Percentiles rank a stretch among this genome's conserved stretches.
Conservation (phyloP, 2,888 invertebrate genomes). For the Phasia obesa region DNA sequence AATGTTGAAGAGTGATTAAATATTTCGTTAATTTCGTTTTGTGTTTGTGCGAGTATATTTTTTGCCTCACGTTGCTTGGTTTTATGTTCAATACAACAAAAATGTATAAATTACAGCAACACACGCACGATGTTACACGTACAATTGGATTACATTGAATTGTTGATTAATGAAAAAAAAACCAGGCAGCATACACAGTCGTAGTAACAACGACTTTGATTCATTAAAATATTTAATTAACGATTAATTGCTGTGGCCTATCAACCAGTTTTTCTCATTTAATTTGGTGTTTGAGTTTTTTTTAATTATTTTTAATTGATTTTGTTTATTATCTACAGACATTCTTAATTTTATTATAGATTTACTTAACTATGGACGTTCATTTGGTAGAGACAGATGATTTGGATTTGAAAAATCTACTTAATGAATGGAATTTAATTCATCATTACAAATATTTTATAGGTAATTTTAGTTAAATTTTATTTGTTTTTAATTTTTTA, state of each 20-base stretch:
- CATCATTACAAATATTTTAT: conserved; percentile 57
- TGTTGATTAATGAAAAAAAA: conserved; percentile 21
- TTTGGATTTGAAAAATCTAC: conserved; percentile 55
- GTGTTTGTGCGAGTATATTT: conserved; percentile 27
- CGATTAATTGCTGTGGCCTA: conserved; percentile 25
- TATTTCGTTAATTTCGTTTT: conserved; percentile 48
- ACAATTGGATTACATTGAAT: conserved; percentile 26
- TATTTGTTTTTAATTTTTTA: neutral
- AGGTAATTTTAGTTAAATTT: conserved; percentile 23
- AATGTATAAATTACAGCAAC: neutral
- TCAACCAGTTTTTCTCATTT: neutral
- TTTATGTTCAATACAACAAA: conserved; percentile 9
- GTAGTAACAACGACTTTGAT: conserved; percentile 24
- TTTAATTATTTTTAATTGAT: neutral
- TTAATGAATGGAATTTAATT: conserved; percentile 53
- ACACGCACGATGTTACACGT: neutral
- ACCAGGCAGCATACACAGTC: neutral
- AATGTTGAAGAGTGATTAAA: conserved; percentile 52
- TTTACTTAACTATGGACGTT: conserved; percentile 34
- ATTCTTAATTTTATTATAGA: neutral
- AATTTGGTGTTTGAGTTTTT: neutral
- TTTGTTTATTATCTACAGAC: neutral
- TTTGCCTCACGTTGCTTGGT: neutral
- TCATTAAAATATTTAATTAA: conserved; percentile 36
- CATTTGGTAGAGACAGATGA: neutral